Conservation (phyloP, 2,797 vertebrate species). For the Spinus olivaceus region DNA sequence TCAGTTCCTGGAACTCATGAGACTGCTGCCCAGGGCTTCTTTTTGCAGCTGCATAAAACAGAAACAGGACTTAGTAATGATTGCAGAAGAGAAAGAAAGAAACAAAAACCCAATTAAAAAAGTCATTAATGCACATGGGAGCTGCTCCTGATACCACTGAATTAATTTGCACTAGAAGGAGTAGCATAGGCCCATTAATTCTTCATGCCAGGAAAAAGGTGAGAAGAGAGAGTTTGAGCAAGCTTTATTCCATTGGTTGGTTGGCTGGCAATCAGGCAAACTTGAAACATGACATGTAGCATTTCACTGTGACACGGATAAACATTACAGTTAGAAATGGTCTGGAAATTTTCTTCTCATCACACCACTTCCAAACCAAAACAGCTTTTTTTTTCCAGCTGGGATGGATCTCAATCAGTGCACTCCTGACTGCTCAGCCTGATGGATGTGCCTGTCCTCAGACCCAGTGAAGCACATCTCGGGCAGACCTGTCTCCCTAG, state of each 20-base stretch:
- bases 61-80: slow-evolving; percentile 47
- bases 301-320: not conserved
- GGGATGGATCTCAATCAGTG: not conserved
- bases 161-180: not conserved
- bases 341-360: not conserved
- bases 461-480: rapidly evolving
- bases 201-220: not conserved
- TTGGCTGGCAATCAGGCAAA: not conserved
- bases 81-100: not conserved
- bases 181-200: not conserved
- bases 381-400: not conserved
- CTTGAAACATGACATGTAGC: not conserved
- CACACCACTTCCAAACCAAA: not conserved
- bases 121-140: not conserved
- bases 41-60: slow-evolving; percentile 73
- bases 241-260: not conserved
- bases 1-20: slow-evolving; percentile 79
- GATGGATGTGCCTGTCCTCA: not conserved
- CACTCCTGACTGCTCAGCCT: not conserved
- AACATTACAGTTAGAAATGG: not conserved
- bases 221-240: not conserved
- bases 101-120: not conserved
- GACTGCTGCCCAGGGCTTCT: slow-evolving; percentile 75
- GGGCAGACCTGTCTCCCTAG: not conserved
- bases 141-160: not conserved